A percentile compares a stretch with the other conserved stretches of the same genome.
Evolutionary conservation across 2,888 invertebrate species (phyloP).

Genomic region (Balanococcus diminutus): DNA sequence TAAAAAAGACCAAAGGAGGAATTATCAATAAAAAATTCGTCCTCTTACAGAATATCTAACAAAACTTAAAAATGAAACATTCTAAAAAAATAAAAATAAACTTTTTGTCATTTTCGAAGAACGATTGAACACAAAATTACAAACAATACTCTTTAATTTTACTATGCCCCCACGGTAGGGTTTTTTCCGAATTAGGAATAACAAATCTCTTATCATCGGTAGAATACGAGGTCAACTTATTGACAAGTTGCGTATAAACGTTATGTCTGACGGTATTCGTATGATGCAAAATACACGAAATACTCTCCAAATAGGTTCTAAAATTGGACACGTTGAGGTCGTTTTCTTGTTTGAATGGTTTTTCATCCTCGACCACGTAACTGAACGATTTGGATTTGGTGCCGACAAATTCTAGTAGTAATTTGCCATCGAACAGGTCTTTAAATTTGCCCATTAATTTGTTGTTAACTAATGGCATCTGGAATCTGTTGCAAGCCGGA

Average conservation of each 20-base stretch:
- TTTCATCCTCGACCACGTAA: not conserved
- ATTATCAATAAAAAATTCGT: too few species aligned
- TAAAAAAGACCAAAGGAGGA: too few species aligned
- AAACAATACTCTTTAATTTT: not conserved
- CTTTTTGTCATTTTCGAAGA: too few species aligned
- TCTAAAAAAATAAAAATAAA: too few species aligned
- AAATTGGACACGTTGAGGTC: not conserved
- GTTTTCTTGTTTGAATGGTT: constrained; percentile 8
- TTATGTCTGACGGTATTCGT: not conserved
- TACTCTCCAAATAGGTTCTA: not conserved
- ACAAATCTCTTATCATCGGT: not conserved
- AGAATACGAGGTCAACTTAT: not conserved
- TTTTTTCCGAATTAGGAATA: not conserved
- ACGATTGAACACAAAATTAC: not conserved
- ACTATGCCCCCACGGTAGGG: constrained; percentile 15
- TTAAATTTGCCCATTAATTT: constrained; percentile 1
- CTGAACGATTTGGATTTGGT: constrained; percentile 6
- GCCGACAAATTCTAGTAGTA: not conserved
- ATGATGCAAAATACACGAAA: not conserved
- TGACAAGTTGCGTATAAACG: not conserved
- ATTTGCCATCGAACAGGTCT: not conserved
- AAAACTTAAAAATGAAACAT: too few species aligned
- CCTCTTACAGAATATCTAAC: too few species aligned
- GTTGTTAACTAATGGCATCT: not conserved
- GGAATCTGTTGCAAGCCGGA: not conserved